phyloP scores from a whole-genome alignment of 2,888 invertebrate species.

The Melinaea marsaeus region DNA sequence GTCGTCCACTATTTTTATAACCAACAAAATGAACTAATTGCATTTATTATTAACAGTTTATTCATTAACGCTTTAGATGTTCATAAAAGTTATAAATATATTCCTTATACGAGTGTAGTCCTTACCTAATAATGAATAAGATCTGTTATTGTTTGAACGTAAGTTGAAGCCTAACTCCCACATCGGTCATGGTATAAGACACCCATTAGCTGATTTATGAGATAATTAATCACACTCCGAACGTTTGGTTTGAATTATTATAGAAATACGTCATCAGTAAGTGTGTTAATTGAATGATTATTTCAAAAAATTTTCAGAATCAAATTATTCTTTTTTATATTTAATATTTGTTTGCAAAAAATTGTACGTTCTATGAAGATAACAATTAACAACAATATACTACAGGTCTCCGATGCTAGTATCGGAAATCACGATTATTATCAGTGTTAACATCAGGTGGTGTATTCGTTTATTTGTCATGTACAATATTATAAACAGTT shows the following conservation, averaged over 20 bases:
- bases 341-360: too few relatives aligned
- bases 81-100: slow-evolving; percentile 15
- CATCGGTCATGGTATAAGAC: slow-evolving; percentile 24
- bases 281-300: not conserved
- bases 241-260: slow-evolving; percentile 18
- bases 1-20: too few relatives aligned
- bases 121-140: not conserved
- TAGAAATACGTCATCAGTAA: not conserved
- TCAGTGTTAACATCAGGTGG: too few relatives aligned
- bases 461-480: too few relatives aligned
- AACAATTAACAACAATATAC: too few relatives aligned
- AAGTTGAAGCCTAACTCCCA: slow-evolving; percentile 4
- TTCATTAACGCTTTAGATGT: slow-evolving; percentile 18
- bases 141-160: not conserved
- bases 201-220: slow-evolving; percentile 33
- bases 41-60: slow-evolving; percentile 19
- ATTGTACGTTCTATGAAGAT: too few relatives aligned
- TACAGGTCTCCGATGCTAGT: too few relatives aligned
- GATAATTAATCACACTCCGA: slow-evolving; percentile 29
- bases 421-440: too few relatives aligned
- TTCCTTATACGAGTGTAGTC: not conserved
- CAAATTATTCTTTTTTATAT: too few relatives aligned
- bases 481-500: too few relatives aligned
- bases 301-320: too few relatives aligned
- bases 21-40: slow-evolving; percentile 10